Evolutionary conservation across 2,888 invertebrate genomes (phyloP).

Genomic region (Phasia obesa): DNA sequence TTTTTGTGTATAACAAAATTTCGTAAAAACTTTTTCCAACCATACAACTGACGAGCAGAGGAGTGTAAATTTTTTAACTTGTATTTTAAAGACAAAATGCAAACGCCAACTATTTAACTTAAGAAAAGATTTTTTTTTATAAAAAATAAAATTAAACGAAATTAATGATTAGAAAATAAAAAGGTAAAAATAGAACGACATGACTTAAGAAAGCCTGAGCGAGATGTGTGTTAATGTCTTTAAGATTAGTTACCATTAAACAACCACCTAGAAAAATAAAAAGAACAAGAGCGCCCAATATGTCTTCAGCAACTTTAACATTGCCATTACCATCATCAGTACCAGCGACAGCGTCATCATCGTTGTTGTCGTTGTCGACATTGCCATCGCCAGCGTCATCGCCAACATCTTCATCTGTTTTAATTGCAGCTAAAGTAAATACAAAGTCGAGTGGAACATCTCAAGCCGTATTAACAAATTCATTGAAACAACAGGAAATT

Average conservation of each 20-base stretch:
- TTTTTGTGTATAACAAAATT: conserved; percentile 69
- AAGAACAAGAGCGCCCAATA: conserved; percentile 61
- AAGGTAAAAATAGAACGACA: conserved; percentile 36
- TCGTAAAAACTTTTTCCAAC: conserved; percentile 65
- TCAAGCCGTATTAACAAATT: conserved; percentile 37
- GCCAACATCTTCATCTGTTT: conserved; percentile 11
- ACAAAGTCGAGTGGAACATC: conserved; percentile 25
- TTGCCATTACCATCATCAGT: conserved; percentile 47
- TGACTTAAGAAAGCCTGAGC: conserved; percentile 54
- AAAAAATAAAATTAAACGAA: conserved; percentile 5
- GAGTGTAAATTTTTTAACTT: conserved; percentile 60
- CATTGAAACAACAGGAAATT: conserved; percentile 27
- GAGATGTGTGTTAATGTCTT: conserved; percentile 63
- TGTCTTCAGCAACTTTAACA: conserved; percentile 66
- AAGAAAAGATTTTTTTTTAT: conserved; percentile 23
- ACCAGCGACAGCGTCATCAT: conserved; percentile 25
- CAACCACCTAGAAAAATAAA: conserved; percentile 66
- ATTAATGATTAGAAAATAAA: conserved; percentile 5
- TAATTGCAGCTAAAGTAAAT: conserved; percentile 35
- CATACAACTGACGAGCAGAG: conserved; percentile 60
- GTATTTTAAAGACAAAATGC: conserved; percentile 36
- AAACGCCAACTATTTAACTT: conserved; percentile 34
- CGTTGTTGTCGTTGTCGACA: conserved; percentile 24
- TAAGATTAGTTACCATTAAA: conserved; percentile 63
- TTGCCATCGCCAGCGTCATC: background rate